These are phyloP conservation scores for Actenoides lindsayi DNA, from an alignment of 2,113 vertebrate genomes.

Conservation along the genomic window DNA sequence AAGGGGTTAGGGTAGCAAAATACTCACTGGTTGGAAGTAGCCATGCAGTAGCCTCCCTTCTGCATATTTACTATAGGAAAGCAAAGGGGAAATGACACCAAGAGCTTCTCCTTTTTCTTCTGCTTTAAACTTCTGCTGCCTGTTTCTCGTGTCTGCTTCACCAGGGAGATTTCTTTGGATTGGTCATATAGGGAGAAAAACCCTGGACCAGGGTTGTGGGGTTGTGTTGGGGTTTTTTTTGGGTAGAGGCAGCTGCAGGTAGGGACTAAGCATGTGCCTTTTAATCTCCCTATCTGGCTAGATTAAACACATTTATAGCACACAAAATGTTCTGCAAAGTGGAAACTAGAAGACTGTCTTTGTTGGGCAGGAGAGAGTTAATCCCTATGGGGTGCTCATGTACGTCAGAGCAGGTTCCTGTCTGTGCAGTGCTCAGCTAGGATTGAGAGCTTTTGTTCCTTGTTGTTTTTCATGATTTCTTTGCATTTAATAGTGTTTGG, in stretches of 20 bases:
- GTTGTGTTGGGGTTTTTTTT: not conserved
- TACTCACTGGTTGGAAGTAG: not conserved
- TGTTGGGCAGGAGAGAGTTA: slow-evolving; percentile 73
- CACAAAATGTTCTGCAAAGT: slow-evolving; percentile 14
- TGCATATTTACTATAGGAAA: not conserved
- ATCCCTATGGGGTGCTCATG: slow-evolving; percentile 70
- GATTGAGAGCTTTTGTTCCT: slow-evolving; percentile 76
- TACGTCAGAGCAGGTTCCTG: slow-evolving; percentile 73
- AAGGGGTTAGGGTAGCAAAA: not conserved
- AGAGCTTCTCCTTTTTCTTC: not conserved
- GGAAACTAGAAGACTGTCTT: slow-evolving; percentile 41
- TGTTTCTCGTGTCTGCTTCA: not conserved
- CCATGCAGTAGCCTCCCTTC: not conserved
- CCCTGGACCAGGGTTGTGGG: not conserved
- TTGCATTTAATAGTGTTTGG: slow-evolving; percentile 78
- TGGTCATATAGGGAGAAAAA: not conserved
- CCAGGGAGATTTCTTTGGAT: not conserved
- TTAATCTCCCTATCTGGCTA: not conserved
- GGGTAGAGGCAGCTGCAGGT: slow-evolving; percentile 13
- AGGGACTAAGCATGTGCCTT: not conserved
- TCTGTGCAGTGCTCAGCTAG: slow-evolving; percentile 73
- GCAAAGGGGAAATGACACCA: not conserved
- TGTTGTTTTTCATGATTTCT: slow-evolving; percentile 71
- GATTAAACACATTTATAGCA: slow-evolving; percentile 39
- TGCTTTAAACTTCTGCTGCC: not conserved